Percentiles rank a stretch among this genome's conserved stretches.
Evolutionary conservation across 92 coral and sea anemone species (phyloP).

Genomic region (Bergia puertoricense): DNA sequence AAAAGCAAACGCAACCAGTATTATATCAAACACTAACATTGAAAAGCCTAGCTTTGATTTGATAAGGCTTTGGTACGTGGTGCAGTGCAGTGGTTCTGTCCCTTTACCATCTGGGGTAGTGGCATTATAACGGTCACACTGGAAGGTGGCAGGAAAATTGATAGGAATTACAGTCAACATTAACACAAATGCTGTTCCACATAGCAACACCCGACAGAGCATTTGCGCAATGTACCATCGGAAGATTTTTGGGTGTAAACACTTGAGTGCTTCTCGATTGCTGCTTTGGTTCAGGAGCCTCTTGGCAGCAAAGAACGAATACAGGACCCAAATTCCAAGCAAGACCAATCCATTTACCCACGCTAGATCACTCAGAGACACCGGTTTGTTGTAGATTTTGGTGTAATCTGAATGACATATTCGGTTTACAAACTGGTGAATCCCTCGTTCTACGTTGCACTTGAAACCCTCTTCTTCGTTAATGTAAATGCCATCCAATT

Average conservation of each 20-base stretch:
- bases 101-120: neutral
- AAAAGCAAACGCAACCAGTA: constrained; percentile 30
- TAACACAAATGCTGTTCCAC: constrained; percentile 23
- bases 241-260: constrained; percentile 36
- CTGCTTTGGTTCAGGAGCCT: constrained; percentile 35
- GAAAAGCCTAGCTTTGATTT: constrained; percentile 27
- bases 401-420: constrained; percentile 39
- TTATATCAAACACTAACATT: constrained; percentile 22
- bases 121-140: constrained; percentile 16
- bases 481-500: constrained; percentile 26
- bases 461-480: constrained; percentile 35
- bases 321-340: constrained; percentile 28
- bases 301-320: constrained; percentile 42
- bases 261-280: constrained; percentile 33
- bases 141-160: constrained; percentile 22
- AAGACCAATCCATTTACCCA: constrained; percentile 30
- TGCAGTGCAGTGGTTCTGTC: constrained; percentile 23
- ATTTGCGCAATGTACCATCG: constrained; percentile 40
- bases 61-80: constrained; percentile 34
- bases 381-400: constrained; percentile 29
- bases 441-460: constrained; percentile 17
- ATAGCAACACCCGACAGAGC: constrained; percentile 24
- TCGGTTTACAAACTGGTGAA: constrained; percentile 38
- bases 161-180: constrained; percentile 24
- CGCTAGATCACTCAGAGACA: constrained; percentile 26